These are phyloP conservation scores for Piscicola geometra DNA, from an alignment of 2,888 invertebrate species.

Conservation along the genomic window DNA sequence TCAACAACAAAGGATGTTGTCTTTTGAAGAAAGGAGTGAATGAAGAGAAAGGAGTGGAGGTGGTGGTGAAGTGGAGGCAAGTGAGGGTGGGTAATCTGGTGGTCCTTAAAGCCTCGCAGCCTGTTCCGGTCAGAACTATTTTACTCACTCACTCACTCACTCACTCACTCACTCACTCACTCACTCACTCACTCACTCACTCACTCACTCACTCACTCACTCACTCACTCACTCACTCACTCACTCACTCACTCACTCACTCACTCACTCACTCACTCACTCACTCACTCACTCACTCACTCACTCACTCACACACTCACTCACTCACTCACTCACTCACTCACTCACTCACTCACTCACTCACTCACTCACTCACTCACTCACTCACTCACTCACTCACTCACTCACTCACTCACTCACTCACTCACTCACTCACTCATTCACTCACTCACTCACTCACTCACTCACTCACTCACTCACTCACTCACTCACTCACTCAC, in stretches of 20 bases:
- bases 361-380: slow-evolving; percentile 12
- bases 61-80: slow-evolving; percentile 59
- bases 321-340: not conserved
- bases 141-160: slow-evolving; percentile 14
- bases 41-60: slow-evolving; percentile 13
- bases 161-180: too few relatives aligned
- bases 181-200: not conserved
- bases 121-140: slow-evolving; percentile 69
- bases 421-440: slow-evolving; percentile 7
- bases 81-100: slow-evolving; percentile 98
- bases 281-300: not conserved
- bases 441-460: too few relatives aligned
- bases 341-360: not conserved
- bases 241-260: not conserved
- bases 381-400: too few relatives aligned
- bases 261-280: not conserved
- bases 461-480: not conserved
- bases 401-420: not conserved
- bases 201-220: not conserved
- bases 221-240: too few relatives aligned
- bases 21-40: slow-evolving; percentile 62
- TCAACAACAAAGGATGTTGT: slow-evolving; percentile 83
- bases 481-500: not conserved
- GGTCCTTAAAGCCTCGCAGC: slow-evolving; percentile 97
- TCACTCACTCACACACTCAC: not conserved